A percentile compares a stretch with the other conserved stretches of the same genome.
Conservation (phyloP, 2,888 invertebrate species). For the Rotaria macrura region DNA sequence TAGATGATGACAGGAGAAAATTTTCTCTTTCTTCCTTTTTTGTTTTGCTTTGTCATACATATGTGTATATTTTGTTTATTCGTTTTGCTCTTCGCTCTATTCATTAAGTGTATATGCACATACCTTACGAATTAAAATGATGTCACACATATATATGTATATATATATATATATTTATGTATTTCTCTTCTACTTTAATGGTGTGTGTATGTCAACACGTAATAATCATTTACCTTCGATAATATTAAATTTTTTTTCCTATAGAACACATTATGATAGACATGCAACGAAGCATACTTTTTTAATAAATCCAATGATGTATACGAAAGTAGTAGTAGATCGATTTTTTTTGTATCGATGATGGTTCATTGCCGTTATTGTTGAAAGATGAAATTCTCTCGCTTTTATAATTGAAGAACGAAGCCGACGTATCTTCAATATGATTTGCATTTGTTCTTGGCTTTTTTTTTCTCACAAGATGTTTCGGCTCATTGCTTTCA, state of each 20-base stretch:
- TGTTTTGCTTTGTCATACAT: too few species aligned
- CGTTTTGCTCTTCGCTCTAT: neutral
- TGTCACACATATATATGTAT: too few species aligned
- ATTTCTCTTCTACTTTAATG: neutral
- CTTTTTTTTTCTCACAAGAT: neutral
- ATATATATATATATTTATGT: too few species aligned
- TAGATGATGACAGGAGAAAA: neutral
- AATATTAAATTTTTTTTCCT: neutral
- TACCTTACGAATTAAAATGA: neutral
- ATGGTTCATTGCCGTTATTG: neutral
- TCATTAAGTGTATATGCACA: neutral
- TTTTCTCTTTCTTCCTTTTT: too few species aligned
- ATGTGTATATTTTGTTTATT: too few species aligned
- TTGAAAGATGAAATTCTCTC: neutral
- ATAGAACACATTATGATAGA: neutral
- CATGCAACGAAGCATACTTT: neutral
- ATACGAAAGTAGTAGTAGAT: neutral
- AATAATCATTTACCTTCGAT: neutral
- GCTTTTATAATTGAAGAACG: neutral
- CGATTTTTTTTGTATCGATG: too few species aligned
- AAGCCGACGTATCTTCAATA: neutral
- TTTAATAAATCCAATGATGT: neutral
- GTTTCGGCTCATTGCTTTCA: neutral
- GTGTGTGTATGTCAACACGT: neutral
- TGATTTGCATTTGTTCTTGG: neutral